A percentile compares a stretch with the other conserved stretches of the same genome.
Conservation (phyloP, 1,140 invertebrate species). For the Drosophila grimshawi region DNA sequence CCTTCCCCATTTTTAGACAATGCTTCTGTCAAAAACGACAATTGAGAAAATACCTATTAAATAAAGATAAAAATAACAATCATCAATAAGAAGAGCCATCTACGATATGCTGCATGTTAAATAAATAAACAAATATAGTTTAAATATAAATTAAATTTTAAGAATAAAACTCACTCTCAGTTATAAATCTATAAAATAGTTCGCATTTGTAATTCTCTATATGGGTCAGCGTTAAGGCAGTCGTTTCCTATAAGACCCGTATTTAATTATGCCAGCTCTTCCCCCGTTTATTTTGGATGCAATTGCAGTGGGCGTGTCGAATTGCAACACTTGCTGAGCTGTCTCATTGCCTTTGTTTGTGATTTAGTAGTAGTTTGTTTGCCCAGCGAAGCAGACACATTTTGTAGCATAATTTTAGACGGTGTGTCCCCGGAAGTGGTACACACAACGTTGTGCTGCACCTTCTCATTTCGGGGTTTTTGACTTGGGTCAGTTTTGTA, state of each 20-base stretch:
- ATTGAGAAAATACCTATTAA: conserved; percentile 32
- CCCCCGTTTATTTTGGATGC: background rate
- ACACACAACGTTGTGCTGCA: conserved; percentile 42
- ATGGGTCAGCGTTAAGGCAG: background rate
- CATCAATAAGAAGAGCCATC: conserved; percentile 42
- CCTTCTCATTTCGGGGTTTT: conserved; percentile 23
- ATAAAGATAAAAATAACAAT: conserved; percentile 45
- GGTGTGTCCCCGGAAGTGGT: conserved; percentile 52
- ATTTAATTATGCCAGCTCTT: conserved; percentile 30
- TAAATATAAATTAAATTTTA: too few species aligned
- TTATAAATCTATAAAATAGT: background rate
- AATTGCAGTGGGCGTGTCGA: conserved; percentile 50
- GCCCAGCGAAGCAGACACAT: conserved; percentile 36
- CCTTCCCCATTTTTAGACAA: conserved; percentile 21
- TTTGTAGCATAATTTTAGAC: conserved; percentile 62
- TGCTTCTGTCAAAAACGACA: conserved; percentile 38
- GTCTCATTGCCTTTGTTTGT: conserved; percentile 45
- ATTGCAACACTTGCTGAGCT: conserved; percentile 41
- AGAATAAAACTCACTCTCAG: too few species aligned
- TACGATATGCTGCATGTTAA: background rate
- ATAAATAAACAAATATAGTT: background rate
- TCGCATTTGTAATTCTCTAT: background rate
- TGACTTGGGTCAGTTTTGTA: conserved; percentile 33
- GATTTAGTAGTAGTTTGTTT: conserved; percentile 51
- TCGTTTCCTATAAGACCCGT: background rate